Percentiles rank a stretch among this genome's conserved stretches.
Conservation (phyloP, 2,888 invertebrate species). For the Drosophila testacea region DNA sequence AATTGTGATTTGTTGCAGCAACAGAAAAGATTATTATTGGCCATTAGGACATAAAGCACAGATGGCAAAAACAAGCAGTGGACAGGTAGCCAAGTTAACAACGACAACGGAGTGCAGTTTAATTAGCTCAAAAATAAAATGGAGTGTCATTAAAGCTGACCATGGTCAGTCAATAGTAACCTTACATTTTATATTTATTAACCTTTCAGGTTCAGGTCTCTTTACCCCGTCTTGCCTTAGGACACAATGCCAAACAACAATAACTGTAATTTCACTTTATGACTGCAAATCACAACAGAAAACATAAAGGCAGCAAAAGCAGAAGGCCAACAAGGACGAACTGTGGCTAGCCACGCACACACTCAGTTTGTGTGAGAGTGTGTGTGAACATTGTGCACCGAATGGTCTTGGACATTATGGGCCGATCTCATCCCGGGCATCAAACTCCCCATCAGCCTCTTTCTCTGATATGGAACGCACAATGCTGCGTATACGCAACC, state of each 20-base stretch:
- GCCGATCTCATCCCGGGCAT: conserved; percentile 31
- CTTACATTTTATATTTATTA: conserved; percentile 80
- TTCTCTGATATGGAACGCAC: conserved; percentile 24
- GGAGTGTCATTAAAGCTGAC: conserved; percentile 24
- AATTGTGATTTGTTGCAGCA: conserved; percentile 30
- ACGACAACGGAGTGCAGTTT: conserved; percentile 63
- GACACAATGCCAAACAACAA: conserved; percentile 59
- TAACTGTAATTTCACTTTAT: conserved; percentile 82
- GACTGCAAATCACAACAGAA: conserved; percentile 80
- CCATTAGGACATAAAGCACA: conserved; percentile 44
- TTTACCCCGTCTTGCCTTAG: conserved; percentile 24
- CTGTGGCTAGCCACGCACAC: conserved; percentile 37
- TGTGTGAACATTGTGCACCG: conserved; percentile 46
- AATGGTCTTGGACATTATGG: conserved; percentile 59
- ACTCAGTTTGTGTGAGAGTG: conserved; percentile 14
- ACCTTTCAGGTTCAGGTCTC: conserved; percentile 52
- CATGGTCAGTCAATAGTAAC: conserved; percentile 40
- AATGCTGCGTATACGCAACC: conserved; percentile 77
- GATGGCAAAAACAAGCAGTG: conserved; percentile 34
- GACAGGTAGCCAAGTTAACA: conserved; percentile 63
- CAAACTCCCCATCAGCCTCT: not conserved
- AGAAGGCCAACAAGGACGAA: conserved; percentile 49
- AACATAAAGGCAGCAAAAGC: conserved; percentile 68
- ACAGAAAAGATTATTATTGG: conserved; percentile 47
- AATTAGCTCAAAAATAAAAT: conserved; percentile 79